Base-by-base conservation (phyloP, 1,140 invertebrate genomes). In the Gryon sp. region DNA sequence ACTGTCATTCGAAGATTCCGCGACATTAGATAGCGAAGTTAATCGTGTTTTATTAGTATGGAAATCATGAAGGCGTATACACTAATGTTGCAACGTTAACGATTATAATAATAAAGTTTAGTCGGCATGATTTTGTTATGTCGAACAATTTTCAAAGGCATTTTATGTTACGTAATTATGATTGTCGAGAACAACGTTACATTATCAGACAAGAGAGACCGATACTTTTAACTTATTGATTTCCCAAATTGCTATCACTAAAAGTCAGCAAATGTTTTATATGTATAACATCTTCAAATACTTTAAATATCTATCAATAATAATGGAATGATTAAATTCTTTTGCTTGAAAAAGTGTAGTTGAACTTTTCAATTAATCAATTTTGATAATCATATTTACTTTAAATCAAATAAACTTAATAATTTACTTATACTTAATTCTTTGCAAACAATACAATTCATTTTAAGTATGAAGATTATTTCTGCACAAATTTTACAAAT, bases 81-180 rank as follows among this genome's bases (percentile, higher is more conserved):
- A 18, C 18, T 55, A 38, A 20, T 30, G 38, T 41, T 55, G 24
- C 52, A 28, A 40, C 22, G 22, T 19, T 41, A 28, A 28, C 14
- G 41, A 41, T 38, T 22, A 41, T 24, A 41, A 55, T 55, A 41
- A 52, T 55, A 55, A 55, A 28, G 15, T 55, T 8, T 16, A 26
- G 24, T 28, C 36, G 36, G 20, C 34, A 53, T 53, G 32, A 53
- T 53, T 38, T 53, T 53, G 50, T 53, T 22, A 26, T 53, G 38
- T 53, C 32, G 50, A 38, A 12, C 32, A 53, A 38, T 55, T 40
- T 55, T 22, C 36, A 28, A 28, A 28, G 43, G n/a, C 8, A 28
- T 20, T 22, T 16, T 12, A 1, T 12, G 16, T 52, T 55, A 55
- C 38, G 36, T 55, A 55, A 41, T 30, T 18, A 38, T 15, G 48